These are phyloP conservation scores for Lepidochrysops patricia DNA, from an alignment of 2,888 invertebrate genomes.

Conservation along the genomic window DNA sequence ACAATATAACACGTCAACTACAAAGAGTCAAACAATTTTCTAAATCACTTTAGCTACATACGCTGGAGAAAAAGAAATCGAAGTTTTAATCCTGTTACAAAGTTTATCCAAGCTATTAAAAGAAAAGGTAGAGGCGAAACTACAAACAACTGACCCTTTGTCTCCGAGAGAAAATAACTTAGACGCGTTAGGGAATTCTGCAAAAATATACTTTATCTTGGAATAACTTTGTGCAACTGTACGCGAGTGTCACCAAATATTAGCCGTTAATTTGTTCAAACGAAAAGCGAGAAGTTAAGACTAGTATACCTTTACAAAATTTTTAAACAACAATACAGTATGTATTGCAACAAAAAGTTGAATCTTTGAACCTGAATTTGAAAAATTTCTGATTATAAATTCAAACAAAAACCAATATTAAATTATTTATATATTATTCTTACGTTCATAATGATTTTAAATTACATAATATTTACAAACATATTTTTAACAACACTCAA, in stretches of 20 bases:
- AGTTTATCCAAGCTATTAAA: constrained; percentile 11
- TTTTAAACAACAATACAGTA: no score
- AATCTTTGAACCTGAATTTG: no score
- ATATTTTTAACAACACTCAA: no score
- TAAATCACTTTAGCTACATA: not conserved
- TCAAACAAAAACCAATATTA: no score
- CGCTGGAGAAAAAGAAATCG: constrained; percentile 9
- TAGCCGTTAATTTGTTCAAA: not conserved
- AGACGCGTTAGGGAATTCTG: not conserved
- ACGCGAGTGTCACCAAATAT: not conserved
- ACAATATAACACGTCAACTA: no score
- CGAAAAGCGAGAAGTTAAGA: not conserved
- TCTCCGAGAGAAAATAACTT: not conserved
- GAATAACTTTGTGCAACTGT: not conserved
- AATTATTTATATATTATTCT: no score
- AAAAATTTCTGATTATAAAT: no score
- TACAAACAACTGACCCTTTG: constrained; percentile 17
- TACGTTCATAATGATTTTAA: no score
- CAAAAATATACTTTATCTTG: not conserved
- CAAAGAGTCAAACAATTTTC: not conserved
- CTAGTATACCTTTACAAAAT: not conserved
- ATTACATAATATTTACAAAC: no score
- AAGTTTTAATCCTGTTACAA: constrained; percentile 22
- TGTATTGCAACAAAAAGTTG: no score
- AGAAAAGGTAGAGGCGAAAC: constrained; percentile 16